Evolutionary conservation across 2,797 vertebrate species (phyloP).

Genomic region (Lepus oiostolus): DNA sequence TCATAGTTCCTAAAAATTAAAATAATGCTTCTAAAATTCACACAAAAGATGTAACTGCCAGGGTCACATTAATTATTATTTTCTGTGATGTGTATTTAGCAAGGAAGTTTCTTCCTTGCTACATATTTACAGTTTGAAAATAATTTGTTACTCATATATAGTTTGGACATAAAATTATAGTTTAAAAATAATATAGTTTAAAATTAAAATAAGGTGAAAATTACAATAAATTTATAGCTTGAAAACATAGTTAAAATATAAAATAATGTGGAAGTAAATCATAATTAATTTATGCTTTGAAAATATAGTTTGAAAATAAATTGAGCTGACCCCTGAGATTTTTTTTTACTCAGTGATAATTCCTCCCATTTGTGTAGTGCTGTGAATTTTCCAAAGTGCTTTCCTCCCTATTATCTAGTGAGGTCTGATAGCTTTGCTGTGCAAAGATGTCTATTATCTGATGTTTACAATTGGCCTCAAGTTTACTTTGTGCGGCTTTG

Average conservation of each 20-base stretch:
- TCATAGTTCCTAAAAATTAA: slow-evolving; percentile 44
- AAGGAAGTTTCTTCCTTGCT: slow-evolving; percentile 37
- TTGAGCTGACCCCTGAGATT: background rate
- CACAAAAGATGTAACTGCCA: slow-evolving; percentile 11
- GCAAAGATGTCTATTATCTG: slow-evolving; percentile 61
- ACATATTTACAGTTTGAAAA: background rate
- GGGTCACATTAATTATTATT: background rate
- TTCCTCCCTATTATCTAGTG: slow-evolving; percentile 22
- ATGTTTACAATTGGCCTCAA: slow-evolving; percentile 59
- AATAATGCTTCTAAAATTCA: slow-evolving; percentile 32
- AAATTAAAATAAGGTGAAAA: too few relatives aligned
- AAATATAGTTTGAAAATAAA: background rate
- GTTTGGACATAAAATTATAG: too few relatives aligned
- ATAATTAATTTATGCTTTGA: too few relatives aligned
- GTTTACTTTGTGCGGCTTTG: slow-evolving; percentile 66
- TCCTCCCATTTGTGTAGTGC: slow-evolving; percentile 10
- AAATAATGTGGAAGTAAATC: too few relatives aligned
- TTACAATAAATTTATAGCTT: too few relatives aligned
- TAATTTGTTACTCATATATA: background rate
- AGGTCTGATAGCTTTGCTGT: slow-evolving; percentile 16
- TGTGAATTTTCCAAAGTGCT: slow-evolving; percentile 37
- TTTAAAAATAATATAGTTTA: too few relatives aligned
- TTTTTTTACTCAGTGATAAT: background rate
- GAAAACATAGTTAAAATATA: too few relatives aligned
- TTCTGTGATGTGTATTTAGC: background rate